phyloP scores from a whole-genome alignment of 2,113 vertebrate species.

The Monopterus albus region DNA sequence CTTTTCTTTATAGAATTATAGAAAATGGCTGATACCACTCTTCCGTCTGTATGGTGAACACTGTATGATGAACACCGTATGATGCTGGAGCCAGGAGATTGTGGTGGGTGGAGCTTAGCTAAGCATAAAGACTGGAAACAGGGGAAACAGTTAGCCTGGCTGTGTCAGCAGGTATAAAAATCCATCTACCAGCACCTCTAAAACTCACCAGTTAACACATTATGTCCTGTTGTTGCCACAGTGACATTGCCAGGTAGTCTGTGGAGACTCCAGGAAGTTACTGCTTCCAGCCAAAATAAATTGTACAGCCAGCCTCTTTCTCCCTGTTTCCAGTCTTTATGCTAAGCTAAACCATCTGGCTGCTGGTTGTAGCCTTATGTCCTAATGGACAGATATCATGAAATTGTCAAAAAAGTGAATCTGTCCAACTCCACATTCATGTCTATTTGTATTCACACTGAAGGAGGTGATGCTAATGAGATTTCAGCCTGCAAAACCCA shows the following conservation, averaged over 20 bases:
- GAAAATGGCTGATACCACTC: no score
- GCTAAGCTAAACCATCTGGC: background rate
- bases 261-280: no score
- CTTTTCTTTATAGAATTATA: no score
- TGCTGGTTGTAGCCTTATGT: background rate
- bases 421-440: background rate
- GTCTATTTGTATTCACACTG: conserved; percentile 12
- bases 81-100: background rate
- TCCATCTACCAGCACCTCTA: no score
- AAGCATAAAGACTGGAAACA: no score
- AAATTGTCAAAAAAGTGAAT: background rate
- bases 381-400: background rate
- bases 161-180: no score
- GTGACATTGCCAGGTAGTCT: no score
- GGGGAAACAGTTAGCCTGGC: background rate
- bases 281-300: no score
- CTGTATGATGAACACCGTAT: no score
- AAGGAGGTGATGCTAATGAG: conserved; percentile 47
- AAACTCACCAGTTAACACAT: background rate
- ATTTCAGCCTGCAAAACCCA: conserved; percentile 53
- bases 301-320: background rate
- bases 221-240: no score
- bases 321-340: background rate
- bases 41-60: no score
- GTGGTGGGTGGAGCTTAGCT: no score